Evolutionary conservation across 2,113 vertebrate species (phyloP).

Genomic region (Forbesichthys agassizii): DNA sequence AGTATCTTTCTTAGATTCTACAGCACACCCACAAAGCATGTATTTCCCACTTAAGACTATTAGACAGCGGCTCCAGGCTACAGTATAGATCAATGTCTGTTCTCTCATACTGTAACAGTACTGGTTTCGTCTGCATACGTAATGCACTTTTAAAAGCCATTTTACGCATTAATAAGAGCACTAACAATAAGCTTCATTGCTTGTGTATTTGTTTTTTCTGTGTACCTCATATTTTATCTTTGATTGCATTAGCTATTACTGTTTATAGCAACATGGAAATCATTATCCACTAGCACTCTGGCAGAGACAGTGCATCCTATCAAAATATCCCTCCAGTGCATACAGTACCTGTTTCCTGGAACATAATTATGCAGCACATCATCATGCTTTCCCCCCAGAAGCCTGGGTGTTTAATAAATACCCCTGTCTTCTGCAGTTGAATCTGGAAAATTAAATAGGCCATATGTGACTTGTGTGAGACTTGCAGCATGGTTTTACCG

Average conservation of each 20-base stretch:
- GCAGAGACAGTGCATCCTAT: conserved; percentile 27
- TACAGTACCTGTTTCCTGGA: conserved; percentile 19
- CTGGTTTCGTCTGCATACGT: conserved; percentile 13
- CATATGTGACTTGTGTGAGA: conserved; percentile 8
- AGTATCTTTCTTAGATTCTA: conserved; percentile 9
- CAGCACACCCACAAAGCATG: conserved; percentile 7
- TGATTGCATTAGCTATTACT: conserved; percentile 31
- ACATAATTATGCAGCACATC: conserved; percentile 28
- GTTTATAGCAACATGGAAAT: conserved; percentile 26
- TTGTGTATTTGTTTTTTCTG: conserved; percentile 20
- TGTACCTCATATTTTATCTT: conserved; percentile 28
- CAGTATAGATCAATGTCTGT: conserved; percentile 6
- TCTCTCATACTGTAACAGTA: conserved; percentile 1
- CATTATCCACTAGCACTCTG: conserved; percentile 32
- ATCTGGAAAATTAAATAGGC: conserved; percentile 14
- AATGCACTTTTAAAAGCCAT: conserved; percentile 25
- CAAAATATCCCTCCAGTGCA: conserved; percentile 24
- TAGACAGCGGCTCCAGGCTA: conserved; percentile 15
- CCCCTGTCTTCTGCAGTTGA: not conserved
- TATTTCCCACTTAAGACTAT: conserved; percentile 23
- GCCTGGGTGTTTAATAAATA: conserved; percentile 6
- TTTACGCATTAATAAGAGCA: conserved; percentile 16
- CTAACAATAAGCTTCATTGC: conserved; percentile 4
- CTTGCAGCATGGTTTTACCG: not conserved
- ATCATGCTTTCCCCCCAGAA: conserved; percentile 15